Base-by-base conservation (phyloP, 2,888 invertebrate genomes). In the Parnassius glacialis region DNA sequence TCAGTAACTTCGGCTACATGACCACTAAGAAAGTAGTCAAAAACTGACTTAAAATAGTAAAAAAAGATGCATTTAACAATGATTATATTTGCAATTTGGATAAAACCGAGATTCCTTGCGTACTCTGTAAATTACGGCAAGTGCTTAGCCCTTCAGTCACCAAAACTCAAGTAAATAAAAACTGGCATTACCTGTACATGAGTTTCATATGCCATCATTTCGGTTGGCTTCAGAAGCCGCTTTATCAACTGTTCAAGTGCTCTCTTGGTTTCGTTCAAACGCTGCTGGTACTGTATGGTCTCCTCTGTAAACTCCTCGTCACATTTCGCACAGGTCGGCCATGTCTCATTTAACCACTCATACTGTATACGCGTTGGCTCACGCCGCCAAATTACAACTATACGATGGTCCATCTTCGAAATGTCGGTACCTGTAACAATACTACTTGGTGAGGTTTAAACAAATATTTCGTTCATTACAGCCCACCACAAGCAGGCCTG, bases 361-460 rank as follows among this genome's bases (percentile, higher is more conserved):
- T 97, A 98, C 75, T 97, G 97, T 11, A 98, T 90, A 70, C 95
- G 95, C n/a, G 94, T 94, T 10, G 95, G 93, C 77, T 98, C 97
- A 50, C 96, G 93, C 1, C 98, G 93, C 98, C 98, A 98, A 67
- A 98, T 94, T 53, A 98, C 95, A 1, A 97, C 97, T 64, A 98
- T 94, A 70, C 96, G 94, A 65, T 96, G 91, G 52, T 95, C 87
- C 56, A 96, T 74, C 11, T 83, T 94, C 0, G 86, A 83, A 10
- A 80, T 70, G 64, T 90, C 90, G 50, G 78, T 80, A 34, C 89
- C 95, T 68, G 92, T 25, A 25, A 25, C 25, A 25, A 25, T 3
- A 25, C 25, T 25, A 25, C 25, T 25, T 25, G 25, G 25, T 25
- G 5, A 25, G 25, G 2, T 25, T 25, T 25, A 25, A 25, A 3